These are phyloP conservation scores for Spatulosminthurus flaviceps DNA, from an alignment of 2,888 invertebrate genomes.

Conservation along the genomic window DNA sequence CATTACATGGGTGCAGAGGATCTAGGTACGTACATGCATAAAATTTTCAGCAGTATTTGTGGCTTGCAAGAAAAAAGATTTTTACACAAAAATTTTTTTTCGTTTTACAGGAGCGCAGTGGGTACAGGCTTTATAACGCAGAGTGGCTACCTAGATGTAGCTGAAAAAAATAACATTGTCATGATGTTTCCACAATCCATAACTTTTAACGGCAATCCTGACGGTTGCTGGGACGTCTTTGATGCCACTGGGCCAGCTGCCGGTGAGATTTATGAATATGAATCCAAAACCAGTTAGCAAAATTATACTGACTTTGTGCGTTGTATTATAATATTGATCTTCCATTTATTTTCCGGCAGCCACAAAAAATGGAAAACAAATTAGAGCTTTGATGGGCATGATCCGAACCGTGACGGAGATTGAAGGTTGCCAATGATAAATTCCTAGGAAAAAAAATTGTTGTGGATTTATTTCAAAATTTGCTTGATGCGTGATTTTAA, in stretches of 20 bases:
- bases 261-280: no score
- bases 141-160: constrained; percentile 36
- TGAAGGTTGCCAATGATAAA: background rate
- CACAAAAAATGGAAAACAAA: constrained; percentile 39
- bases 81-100: background rate
- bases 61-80: no score
- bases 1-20: constrained; percentile 37
- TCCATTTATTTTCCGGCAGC: constrained; percentile 15
- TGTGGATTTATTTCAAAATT: no score
- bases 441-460: no score
- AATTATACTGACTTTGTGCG: no score
- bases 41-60: no score
- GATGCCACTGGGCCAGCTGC: constrained; percentile 21
- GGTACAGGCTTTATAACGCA: constrained; percentile 8
- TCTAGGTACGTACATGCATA: constrained; percentile 16
- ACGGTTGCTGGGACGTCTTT: constrained; percentile 45
- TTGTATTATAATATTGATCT: no score
- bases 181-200: constrained; percentile 41
- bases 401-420: constrained; percentile 19
- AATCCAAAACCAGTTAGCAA: no score
- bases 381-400: constrained; percentile 27
- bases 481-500: no score
- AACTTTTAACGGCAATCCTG: constrained; percentile 27
- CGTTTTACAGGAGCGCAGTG: constrained; percentile 10
- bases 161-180: constrained; percentile 43